Evolutionary conservation across 2,888 invertebrate species (phyloP).

Genomic region (Tiphia femorata): DNA sequence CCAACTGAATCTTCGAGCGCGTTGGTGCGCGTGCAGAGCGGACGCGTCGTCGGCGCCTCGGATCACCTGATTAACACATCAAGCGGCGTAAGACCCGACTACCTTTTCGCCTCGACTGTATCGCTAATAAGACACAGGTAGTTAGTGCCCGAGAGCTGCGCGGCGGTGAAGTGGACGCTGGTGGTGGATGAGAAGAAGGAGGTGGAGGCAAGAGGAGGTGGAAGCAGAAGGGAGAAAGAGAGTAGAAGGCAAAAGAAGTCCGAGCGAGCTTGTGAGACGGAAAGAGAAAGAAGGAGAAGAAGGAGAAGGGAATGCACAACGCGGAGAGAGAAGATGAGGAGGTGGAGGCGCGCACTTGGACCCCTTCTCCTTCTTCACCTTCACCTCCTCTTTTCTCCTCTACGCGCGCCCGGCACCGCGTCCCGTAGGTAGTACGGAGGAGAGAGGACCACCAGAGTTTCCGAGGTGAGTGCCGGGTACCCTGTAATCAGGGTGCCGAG

Average conservation of each 20-base stretch:
- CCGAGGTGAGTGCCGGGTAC: constrained; percentile 68
- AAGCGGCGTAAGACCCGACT: constrained; percentile 49
- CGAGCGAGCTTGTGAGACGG: constrained; percentile 10
- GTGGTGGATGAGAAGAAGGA: constrained; percentile 2
- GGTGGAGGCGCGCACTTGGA: constrained; percentile 23
- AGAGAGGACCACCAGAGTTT: constrained; percentile 67
- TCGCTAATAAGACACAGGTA: constrained; percentile 68
- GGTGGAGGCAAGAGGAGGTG: neutral
- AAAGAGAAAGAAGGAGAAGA: neutral
- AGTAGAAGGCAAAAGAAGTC: constrained; percentile 31
- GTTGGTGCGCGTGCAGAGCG: neutral
- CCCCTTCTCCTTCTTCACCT: too few relatives aligned
- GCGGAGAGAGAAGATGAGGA: constrained; percentile 10
- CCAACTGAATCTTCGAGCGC: neutral
- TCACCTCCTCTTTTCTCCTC: too few relatives aligned
- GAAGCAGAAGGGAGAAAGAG: constrained; percentile 4
- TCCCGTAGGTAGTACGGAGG: constrained; percentile 42
- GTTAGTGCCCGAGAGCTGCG: constrained; percentile 54
- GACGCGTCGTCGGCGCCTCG: neutral
- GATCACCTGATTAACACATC: constrained; percentile 59
- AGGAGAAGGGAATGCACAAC: constrained; percentile 15
- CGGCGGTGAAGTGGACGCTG: too few relatives aligned
- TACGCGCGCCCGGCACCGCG: constrained; percentile 16
- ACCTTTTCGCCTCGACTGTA: constrained; percentile 66
- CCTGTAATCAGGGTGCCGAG: constrained; percentile 68